Conservation (phyloP, 2,113 vertebrate genomes). For the Cryptotis parvus region DNA sequence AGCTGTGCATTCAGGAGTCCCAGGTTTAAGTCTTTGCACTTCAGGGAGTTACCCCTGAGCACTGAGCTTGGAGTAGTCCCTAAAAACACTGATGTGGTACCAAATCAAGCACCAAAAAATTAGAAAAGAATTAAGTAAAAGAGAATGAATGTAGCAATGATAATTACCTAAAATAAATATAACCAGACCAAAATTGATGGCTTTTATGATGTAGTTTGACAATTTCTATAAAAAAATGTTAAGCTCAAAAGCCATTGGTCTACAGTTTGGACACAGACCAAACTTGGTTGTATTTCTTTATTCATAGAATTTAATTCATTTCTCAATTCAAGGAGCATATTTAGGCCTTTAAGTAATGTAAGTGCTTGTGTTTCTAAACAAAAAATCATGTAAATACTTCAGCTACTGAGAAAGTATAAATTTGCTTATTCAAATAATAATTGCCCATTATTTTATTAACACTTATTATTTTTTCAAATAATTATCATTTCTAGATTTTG, state of each 20-base stretch:
- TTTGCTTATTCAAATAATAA: conserved; percentile 7
- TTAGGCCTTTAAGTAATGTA: conserved; percentile 25
- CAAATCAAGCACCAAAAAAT: no score
- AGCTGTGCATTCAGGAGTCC: neutral
- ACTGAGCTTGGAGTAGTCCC: no score
- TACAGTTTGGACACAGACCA: neutral
- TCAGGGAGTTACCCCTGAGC: no score
- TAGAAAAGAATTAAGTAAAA: neutral
- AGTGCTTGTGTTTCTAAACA: conserved; percentile 3
- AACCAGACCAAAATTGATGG: neutral
- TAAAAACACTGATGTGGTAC: no score
- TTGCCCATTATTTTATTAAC: neutral
- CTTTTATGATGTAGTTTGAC: neutral
- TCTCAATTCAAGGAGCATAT: neutral
- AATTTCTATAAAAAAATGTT: conserved; percentile 7
- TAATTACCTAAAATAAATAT: neutral
- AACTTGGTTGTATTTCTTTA: conserved; percentile 8
- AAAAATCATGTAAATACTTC: neutral
- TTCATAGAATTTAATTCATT: neutral
- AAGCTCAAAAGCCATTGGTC: neutral
- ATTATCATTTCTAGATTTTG: conserved; percentile 1
- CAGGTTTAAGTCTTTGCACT: no score
- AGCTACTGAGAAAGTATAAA: neutral
- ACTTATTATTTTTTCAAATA: conserved; percentile 31
- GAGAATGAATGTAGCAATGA: neutral